Conservation (phyloP, 2,888 invertebrate species). For the Boloria euphrosyne region DNA sequence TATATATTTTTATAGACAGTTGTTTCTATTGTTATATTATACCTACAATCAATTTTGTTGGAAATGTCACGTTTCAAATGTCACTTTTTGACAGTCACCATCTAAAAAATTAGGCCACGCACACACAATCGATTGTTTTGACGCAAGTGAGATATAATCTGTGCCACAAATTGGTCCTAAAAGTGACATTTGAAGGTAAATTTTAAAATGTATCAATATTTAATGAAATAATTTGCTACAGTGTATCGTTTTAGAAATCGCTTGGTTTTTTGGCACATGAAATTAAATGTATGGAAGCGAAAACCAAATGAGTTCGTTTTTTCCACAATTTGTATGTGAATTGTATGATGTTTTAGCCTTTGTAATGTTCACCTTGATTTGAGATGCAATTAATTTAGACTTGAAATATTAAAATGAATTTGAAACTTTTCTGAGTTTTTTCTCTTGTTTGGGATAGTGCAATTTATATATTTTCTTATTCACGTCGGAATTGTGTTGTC, state of each 20-base stretch:
- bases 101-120: background rate
- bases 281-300: background rate
- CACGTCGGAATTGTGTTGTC: slow-evolving; percentile 45
- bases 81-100: slow-evolving; percentile 33
- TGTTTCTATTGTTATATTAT: slow-evolving; percentile 71
- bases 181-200: slow-evolving; percentile 37
- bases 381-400: slow-evolving; percentile 71
- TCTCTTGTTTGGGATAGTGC: slow-evolving; percentile 61
- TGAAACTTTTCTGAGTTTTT: slow-evolving; percentile 74
- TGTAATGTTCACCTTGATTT: slow-evolving; percentile 63
- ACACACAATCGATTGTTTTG: background rate
- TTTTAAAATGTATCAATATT: slow-evolving; percentile 38
- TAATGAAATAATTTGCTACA: slow-evolving; percentile 26
- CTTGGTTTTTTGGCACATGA: slow-evolving; percentile 2
- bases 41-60: slow-evolving; percentile 74
- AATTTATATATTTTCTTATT: slow-evolving; percentile 38
- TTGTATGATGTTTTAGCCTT: slow-evolving; percentile 42
- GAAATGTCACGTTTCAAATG: slow-evolving; percentile 41
- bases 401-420: slow-evolving; percentile 81
- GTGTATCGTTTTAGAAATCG: slow-evolving; percentile 21
- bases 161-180: slow-evolving; percentile 5
- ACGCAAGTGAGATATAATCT: background rate
- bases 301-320: slow-evolving; percentile 13
- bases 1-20: slow-evolving; percentile 80
- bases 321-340: slow-evolving; percentile 32